These are phyloP conservation scores for Eulemur coronatus DNA, from an alignment of 2,797 vertebrate species.

Conservation along the genomic window DNA sequence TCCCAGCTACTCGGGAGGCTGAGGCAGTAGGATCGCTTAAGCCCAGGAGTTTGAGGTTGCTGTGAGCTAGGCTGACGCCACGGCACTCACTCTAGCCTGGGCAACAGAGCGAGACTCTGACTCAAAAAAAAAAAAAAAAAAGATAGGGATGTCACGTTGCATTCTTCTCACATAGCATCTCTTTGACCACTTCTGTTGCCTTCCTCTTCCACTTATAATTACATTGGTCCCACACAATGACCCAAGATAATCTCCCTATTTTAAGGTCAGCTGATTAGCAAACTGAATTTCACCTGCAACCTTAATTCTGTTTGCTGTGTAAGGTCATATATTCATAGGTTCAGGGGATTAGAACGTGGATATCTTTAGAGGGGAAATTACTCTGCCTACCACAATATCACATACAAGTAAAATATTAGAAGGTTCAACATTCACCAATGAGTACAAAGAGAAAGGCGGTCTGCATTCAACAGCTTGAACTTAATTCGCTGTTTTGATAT, in stretches of 20 bases:
- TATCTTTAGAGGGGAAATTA: background rate
- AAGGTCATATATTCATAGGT: background rate
- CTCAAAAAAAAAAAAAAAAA: background rate
- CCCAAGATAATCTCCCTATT: background rate
- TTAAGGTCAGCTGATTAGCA: background rate
- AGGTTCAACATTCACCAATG: background rate
- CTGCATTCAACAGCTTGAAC: background rate
- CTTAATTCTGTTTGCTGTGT: background rate
- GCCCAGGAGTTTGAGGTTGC: too few species aligned
- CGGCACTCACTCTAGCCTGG: too few species aligned
- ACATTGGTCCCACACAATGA: background rate
- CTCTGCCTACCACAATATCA: background rate
- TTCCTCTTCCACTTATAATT: background rate
- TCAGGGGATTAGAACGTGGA: background rate
- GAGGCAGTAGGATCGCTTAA: too few species aligned
- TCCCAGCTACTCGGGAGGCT: too few species aligned
- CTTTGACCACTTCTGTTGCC: background rate
- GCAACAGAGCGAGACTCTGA: too few species aligned
- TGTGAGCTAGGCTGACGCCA: too few species aligned
- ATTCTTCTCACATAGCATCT: background rate
- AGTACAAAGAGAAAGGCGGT: background rate
- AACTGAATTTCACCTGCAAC: background rate
- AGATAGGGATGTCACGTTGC: background rate
- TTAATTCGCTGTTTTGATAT: slow-evolving; percentile 6
- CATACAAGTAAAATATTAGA: background rate